Base-by-base conservation (phyloP, 2,888 invertebrate species). In the Andrena minutula region DNA sequence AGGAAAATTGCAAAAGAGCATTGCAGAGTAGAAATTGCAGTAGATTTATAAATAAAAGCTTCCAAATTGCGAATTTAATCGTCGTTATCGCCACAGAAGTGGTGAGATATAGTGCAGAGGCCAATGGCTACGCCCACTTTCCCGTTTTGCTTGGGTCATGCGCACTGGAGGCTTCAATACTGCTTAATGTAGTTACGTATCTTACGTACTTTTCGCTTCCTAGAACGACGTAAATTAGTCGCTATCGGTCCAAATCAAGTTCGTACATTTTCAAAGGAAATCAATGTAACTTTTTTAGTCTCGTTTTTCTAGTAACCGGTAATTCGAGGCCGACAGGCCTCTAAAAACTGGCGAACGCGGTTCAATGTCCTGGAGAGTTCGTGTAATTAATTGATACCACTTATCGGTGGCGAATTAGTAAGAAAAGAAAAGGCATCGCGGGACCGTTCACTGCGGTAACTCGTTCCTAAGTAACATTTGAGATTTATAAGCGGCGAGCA, bases 381-480 rank as follows among this genome's bases (percentile, higher is more conserved):
- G 30, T 41, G n/a, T 60, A 5, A 56, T 72, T 68, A 49, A 72
- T 66, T 41, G 49, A 70, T 53, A 10, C n/a, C n/a, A 6, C 28
- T 73, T 80, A 73, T 79, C 72, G 5, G 8, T 8, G 49, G 35
- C 1, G 71, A 41, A 69, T 85, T 76, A 4, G 23, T 66, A 56
- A 70, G 58, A 80, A 20, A 10, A 26, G 63, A 68, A 61, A 60
- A 51, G 35, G 12, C 20, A 8, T 75, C 63, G 64, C 30, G 23
- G 23, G 30, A 66, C 77, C 71, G 61, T 83, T 85, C 78, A 79
- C 78, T 74, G 61, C 7, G 63, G 20, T 60, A 82, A 84, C 75
- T 26, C 70, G 83, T 79, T 87, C 51, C 56, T 63, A 51, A 75
- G 70, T 75, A 74, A 66, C 72, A 61, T 84, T 85, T 85, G 65